These are phyloP conservation scores for Neosilurus hyrtlii DNA, from an alignment of 2,797 vertebrate species.

Conservation along the genomic window DNA sequence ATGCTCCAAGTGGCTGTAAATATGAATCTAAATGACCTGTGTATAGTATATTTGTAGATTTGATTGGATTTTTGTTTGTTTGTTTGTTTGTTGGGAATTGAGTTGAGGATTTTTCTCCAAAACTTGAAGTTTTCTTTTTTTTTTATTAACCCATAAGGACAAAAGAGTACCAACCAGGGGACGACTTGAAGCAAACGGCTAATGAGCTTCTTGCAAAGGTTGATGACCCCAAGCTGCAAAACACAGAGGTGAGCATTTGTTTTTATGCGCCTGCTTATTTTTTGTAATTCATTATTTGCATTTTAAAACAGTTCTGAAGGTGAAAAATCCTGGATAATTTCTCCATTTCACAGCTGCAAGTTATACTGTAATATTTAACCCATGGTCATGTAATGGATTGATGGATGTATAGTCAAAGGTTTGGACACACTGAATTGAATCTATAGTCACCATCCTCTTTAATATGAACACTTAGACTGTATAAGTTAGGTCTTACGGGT, in stretches of 20 bases:
- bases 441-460: neutral
- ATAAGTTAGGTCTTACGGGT: too few species aligned
- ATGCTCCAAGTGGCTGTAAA: neutral
- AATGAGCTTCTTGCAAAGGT: constrained; percentile 92
- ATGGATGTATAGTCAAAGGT: neutral
- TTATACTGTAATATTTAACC: constrained; percentile 24
- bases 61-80: neutral
- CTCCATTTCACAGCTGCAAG: neutral
- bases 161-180: constrained; percentile 88
- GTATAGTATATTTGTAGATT: neutral
- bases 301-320: neutral
- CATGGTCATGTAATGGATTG: neutral
- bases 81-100: neutral
- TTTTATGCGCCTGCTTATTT: constrained; percentile 7
- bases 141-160: constrained; percentile 72
- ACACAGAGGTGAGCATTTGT: constrained; percentile 84
- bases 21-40: neutral
- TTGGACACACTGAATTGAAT: neutral
- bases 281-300: constrained; percentile 3
- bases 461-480: neutral
- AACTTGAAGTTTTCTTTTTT: neutral
- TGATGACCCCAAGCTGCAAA: constrained; percentile 91
- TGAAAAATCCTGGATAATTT: neutral
- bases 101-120: neutral
- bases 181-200: constrained; percentile 87